Base-by-base conservation (phyloP, 2,888 invertebrate genomes). In the Gibbula magus region DNA sequence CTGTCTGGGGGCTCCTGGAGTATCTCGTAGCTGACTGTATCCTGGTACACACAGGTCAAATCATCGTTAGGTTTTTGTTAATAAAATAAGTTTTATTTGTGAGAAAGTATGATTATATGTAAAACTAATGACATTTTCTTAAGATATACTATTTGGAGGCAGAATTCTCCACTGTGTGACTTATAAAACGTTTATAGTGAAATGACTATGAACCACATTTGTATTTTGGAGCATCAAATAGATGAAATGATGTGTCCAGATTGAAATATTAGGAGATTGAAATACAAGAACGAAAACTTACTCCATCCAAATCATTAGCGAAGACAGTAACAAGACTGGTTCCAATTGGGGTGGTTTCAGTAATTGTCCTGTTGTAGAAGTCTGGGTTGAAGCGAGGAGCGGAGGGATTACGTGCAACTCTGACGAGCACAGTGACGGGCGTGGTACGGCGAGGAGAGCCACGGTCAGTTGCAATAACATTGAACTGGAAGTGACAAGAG, bases 341-440 rank as follows among this genome's bases (percentile, higher is more conserved):
- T 8, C 80, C 81, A 0, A 82, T 56, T 5, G 75, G 52, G 18
- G 70, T 76, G 77, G 84, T 82, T 61, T 90, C 90, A 79, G 82
- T 78, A 10, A 90, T 80, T 5, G 79, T 77, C 10, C 80, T 67
- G 18, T 52, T 80, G 77, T 87, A 88, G 13, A 82, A 54, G 25
- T 39, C 22, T 20, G 82, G 86, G 0, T 18, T 16, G 79, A 91
- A 91, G 5, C 32, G 56, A 13, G 92, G 92, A 0, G 84, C 84
- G 77, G 85, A 83, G 10, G 86, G 86, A 79, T 91, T 92, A 32
- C 92, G 85, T 5, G 74, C 67, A 0, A 92, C 90, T 67, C 83
- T 84, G 22, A 92, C 86, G 16, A 83, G 86, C 0, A 91, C 89
- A 8, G 52, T 78, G 10, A 85, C 79, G 1, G 73, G 52, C 7